A percentile compares a stretch with the other conserved stretches of the same genome.
Evolutionary conservation across 2,113 vertebrate species (phyloP).

Genomic region (Scolopax mira): DNA sequence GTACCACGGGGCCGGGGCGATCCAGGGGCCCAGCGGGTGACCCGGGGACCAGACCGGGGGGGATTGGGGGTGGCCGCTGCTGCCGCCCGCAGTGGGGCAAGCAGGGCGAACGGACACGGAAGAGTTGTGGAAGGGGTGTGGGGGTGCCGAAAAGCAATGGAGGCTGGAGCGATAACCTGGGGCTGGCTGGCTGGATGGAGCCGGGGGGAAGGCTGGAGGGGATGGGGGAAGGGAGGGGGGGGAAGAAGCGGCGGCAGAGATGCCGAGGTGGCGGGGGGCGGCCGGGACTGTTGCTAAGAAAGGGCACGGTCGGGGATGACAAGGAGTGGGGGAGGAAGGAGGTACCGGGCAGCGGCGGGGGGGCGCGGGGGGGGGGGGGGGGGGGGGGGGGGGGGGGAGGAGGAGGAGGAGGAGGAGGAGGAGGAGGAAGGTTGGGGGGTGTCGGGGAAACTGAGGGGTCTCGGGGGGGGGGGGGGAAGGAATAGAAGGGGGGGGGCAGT

Average conservation of each 20-base stretch:
- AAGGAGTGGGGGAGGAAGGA: no score
- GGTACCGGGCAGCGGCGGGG: no score
- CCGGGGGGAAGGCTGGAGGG: not conserved
- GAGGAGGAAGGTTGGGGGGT: no score
- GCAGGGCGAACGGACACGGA: constrained; percentile 2
- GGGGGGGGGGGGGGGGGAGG: no score
- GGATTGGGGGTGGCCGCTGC: not conserved
- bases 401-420: no score
- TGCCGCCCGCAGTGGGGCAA: not conserved
- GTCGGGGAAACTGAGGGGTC: no score
- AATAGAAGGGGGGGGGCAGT: no score
- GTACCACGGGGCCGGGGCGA: not conserved
- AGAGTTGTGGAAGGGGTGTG: constrained; percentile 1
- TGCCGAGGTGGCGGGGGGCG: not conserved
- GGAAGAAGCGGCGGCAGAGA: not conserved
- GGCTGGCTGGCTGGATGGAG: not conserved
- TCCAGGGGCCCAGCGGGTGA: not conserved
- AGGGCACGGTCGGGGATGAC: not conserved
- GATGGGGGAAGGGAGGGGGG: no score
- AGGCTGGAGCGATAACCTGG: not conserved
- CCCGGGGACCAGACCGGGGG: not conserved
- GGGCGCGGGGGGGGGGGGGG: no score
- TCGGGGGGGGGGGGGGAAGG: no score
- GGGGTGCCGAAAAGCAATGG: not conserved
- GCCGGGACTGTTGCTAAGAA: not conserved